A percentile compares a stretch with the other conserved stretches of the same genome.
phyloP scores from a whole-genome alignment of 2,113 vertebrate species.

The Oreochromis aureus region DNA sequence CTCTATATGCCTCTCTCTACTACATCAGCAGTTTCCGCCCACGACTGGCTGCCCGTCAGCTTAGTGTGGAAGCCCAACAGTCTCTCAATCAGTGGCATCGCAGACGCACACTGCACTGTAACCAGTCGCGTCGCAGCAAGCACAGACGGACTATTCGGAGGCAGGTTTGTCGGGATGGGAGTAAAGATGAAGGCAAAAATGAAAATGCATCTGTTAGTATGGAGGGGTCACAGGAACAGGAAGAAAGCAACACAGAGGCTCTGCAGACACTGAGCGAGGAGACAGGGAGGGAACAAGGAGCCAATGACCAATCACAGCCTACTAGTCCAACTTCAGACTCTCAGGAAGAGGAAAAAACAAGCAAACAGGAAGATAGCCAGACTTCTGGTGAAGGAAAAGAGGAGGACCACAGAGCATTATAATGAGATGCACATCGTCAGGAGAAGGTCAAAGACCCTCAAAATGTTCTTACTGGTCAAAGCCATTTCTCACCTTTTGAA shows the following conservation, averaged over 20 bases:
- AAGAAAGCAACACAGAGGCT: background rate
- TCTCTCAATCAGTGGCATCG: conserved; percentile 85
- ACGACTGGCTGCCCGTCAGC: conserved; percentile 65
- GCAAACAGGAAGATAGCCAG: background rate
- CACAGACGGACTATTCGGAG: conserved; percentile 57
- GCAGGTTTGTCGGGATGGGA: background rate
- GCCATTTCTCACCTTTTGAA: background rate
- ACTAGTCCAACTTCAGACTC: background rate
- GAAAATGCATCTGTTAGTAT: background rate
- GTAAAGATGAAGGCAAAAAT: background rate
- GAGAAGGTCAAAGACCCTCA: background rate
- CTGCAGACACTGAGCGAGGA: conserved; percentile 23
- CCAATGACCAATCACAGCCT: background rate
- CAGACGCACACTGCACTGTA: conserved; percentile 77
- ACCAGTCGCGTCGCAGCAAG: conserved; percentile 49
- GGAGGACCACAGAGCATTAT: background rate
- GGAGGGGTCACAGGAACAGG: background rate
- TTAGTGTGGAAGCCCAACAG: conserved; percentile 78
- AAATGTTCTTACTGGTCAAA: too few species aligned
- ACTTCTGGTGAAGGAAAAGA: background rate
- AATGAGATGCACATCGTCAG: background rate
- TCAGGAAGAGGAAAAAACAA: background rate
- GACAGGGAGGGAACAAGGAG: background rate
- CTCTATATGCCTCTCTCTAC: conserved; percentile 83
- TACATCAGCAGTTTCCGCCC: conserved; percentile 83